A percentile compares a stretch with the other conserved stretches of the same genome.
Evolutionary conservation across 64 coral and sea anemone species (phyloP).

Genomic region (Anthopleura sola): DNA sequence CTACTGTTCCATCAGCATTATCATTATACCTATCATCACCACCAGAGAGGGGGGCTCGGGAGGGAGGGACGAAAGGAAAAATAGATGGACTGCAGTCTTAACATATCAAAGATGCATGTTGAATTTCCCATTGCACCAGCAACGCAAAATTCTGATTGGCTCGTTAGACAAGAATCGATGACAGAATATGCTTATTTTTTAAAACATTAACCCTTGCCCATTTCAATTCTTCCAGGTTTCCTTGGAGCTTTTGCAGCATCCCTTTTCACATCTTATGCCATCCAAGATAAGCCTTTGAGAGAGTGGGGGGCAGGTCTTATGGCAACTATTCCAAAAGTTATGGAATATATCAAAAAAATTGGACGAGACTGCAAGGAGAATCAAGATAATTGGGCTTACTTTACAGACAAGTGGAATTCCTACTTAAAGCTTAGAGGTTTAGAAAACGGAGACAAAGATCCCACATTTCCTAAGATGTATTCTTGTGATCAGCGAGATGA

Average conservation of each 20-base stretch:
- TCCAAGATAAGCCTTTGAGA: conserved; percentile 61
- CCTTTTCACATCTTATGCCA: conserved; percentile 73
- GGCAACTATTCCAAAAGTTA: conserved; percentile 57
- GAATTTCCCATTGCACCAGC: no score
- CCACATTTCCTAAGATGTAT: conserved; percentile 67
- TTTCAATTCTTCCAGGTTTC: conserved; percentile 48
- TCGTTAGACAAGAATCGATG: no score
- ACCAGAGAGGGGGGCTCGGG: no score
- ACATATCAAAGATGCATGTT: no score
- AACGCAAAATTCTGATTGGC: no score
- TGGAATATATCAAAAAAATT: conserved; percentile 58
- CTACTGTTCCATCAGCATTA: background rate
- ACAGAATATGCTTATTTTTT: background rate
- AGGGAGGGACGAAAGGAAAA: no score
- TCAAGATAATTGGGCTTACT: conserved; percentile 81
- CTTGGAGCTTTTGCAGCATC: conserved; percentile 77
- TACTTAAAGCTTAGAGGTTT: conserved; percentile 76
- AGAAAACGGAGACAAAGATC: conserved; percentile 64
- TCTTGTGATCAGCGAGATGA: conserved; percentile 60
- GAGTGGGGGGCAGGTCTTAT: conserved; percentile 80
- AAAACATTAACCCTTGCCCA: background rate
- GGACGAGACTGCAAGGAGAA: conserved; percentile 81
- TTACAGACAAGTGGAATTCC: conserved; percentile 73
- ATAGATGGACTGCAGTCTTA: no score
- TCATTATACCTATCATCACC: background rate